Evolutionary conservation across 2,797 vertebrate species (phyloP).

Genomic region (Karalla daura): DNA sequence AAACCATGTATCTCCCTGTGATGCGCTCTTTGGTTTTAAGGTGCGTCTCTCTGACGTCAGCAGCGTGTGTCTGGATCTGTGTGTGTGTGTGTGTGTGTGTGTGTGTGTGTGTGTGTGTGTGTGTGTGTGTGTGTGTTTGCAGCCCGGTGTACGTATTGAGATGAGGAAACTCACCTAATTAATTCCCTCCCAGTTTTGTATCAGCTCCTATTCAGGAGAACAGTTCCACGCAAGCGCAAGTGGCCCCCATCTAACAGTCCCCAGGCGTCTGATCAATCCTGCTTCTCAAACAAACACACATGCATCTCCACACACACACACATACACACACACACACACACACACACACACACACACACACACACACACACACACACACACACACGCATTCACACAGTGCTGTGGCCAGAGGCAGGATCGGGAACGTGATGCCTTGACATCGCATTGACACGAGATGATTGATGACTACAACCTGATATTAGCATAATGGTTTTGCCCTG

Average conservation of each 20-base stretch:
- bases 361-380: conserved; percentile 19
- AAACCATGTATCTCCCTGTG: conserved; percentile 59
- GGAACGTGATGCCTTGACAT: conserved; percentile 76
- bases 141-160: conserved; percentile 38
- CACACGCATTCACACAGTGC: conserved; percentile 16
- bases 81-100: conserved; percentile 5
- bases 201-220: conserved; percentile 37
- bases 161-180: conserved; percentile 66
- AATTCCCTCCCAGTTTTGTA: conserved; percentile 57
- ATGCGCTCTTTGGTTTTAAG: conserved; percentile 78
- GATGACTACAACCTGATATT: conserved; percentile 91
- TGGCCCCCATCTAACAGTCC: conserved; percentile 73
- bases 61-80: conserved; percentile 19
- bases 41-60: conserved; percentile 78
- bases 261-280: conserved; percentile 90
- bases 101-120: conserved; percentile 26
- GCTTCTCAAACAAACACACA: conserved; percentile 66
- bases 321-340: conserved; percentile 23
- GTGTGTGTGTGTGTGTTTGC: not conserved
- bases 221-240: conserved; percentile 43
- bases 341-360: conserved; percentile 20
- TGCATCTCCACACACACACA: conserved; percentile 14
- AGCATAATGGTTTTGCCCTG: conserved; percentile 99
- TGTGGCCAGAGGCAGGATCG: conserved; percentile 74
- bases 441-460: conserved; percentile 96